phyloP scores from a whole-genome alignment of 2,888 invertebrate genomes.

The Pecten maximus region DNA sequence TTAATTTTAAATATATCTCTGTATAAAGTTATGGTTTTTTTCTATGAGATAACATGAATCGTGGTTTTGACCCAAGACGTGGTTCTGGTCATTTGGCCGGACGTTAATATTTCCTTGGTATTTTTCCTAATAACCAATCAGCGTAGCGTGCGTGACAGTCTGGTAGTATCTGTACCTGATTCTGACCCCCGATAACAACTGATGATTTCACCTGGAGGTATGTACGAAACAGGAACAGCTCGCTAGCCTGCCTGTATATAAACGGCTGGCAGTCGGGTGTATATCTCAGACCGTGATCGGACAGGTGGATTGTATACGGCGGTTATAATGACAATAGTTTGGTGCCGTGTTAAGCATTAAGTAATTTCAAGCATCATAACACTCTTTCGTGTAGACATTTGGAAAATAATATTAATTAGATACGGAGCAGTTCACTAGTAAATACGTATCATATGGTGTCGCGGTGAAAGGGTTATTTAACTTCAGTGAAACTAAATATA shows the following conservation, averaged over 20 bases:
- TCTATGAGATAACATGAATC: too few species aligned
- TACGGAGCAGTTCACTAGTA: not conserved
- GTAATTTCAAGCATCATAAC: not conserved
- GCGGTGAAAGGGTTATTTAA: not conserved
- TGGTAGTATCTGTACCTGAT: not conserved
- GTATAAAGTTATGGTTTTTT: too few species aligned
- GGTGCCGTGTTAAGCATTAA: not conserved
- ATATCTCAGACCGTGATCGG: not conserved
- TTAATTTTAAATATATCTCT: too few species aligned
- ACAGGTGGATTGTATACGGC: not conserved
- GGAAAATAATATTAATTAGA: not conserved
- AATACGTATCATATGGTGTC: not conserved
- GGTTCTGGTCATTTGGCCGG: not conserved
- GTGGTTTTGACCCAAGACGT: not conserved
- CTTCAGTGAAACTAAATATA: not conserved
- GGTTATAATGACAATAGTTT: not conserved
- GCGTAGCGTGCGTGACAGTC: not conserved
- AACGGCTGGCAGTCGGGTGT: not conserved
- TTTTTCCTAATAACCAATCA: not conserved
- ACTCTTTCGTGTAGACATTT: not conserved
- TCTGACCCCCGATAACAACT: not conserved
- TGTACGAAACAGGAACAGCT: not conserved
- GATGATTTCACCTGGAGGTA: constrained; percentile 16
- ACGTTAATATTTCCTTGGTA: not conserved
- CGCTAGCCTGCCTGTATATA: not conserved